A percentile compares a stretch with the other conserved stretches of the same genome.
phyloP scores from a whole-genome alignment of 1,140 invertebrate species.

The Cyrtorhinus lividipennis region DNA sequence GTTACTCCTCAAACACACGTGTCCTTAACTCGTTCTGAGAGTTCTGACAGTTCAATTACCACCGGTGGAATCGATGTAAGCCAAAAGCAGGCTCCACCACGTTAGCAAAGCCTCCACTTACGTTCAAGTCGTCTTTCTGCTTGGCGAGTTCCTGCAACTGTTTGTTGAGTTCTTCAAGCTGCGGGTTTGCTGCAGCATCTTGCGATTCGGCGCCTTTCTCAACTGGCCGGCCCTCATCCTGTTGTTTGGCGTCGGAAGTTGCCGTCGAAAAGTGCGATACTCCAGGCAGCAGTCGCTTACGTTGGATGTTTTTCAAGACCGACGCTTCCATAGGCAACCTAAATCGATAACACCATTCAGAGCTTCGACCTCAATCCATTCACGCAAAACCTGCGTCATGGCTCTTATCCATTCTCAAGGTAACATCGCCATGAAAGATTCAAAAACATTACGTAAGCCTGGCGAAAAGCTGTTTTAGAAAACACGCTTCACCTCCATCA shows the following conservation, averaged over 20 bases:
- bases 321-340: not conserved
- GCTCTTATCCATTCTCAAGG: too few species aligned
- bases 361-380: not conserved
- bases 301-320: not conserved
- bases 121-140: slow-evolving; percentile 18
- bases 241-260: not conserved
- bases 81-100: too few species aligned
- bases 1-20: not conserved
- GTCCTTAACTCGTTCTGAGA: not conserved
- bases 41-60: not conserved
- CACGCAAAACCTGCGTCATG: too few species aligned
- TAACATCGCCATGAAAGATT: too few species aligned
- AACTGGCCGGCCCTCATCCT: not conserved
- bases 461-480: too few species aligned
- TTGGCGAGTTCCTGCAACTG: slow-evolving; percentile 17
- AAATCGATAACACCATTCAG: not conserved
- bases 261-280: not conserved
- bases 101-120: too few species aligned
- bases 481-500: too few species aligned
- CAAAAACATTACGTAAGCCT: too few species aligned
- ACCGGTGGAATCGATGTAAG: too few species aligned
- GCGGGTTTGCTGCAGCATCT: not conserved
- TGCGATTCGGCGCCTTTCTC: not conserved
- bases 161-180: slow-evolving; percentile 17
- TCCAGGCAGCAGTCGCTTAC: not conserved